These are phyloP conservation scores for Etheostoma perlongum DNA, from an alignment of 2,797 vertebrate species.

Conservation along the genomic window DNA sequence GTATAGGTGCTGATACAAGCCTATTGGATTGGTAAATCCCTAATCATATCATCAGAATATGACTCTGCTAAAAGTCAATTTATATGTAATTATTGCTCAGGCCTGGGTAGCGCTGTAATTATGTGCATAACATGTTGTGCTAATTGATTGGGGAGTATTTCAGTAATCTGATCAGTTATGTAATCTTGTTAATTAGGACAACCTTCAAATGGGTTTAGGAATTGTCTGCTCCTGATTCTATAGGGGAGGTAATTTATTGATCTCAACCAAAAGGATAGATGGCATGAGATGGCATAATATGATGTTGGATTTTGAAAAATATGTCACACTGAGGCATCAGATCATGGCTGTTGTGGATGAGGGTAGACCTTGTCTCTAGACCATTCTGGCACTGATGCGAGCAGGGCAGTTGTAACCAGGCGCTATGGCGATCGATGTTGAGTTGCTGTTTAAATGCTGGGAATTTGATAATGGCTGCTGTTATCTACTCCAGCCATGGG, in stretches of 20 bases:
- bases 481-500: slow-evolving; percentile 73
- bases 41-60: slow-evolving; percentile 43
- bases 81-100: slow-evolving; percentile 34
- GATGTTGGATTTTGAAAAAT: slow-evolving; percentile 4
- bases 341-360: slow-evolving; percentile 1
- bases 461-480: slow-evolving; percentile 76
- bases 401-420: slow-evolving; percentile 45
- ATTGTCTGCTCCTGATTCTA: slow-evolving; percentile 13
- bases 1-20: not conserved
- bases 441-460: slow-evolving; percentile 66
- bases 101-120: slow-evolving; percentile 19
- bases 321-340: not conserved
- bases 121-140: slow-evolving; percentile 29
- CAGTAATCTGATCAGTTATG: slow-evolving; percentile 51
- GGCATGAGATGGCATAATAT: not conserved
- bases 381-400: slow-evolving; percentile 45
- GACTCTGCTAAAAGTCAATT: slow-evolving; percentile 7
- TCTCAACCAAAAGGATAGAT: not conserved
- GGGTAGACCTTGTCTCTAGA: slow-evolving; percentile 18
- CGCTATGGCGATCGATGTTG: slow-evolving; percentile 62
- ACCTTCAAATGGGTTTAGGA: slow-evolving; percentile 1
- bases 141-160: slow-evolving; percentile 52
- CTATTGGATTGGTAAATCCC: slow-evolving; percentile 2
- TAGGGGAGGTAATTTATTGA: not conserved
- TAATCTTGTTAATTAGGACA: slow-evolving; percentile 45